Base-by-base conservation (phyloP, 2,113 vertebrate species). In the Chloropsis cyanopogon region DNA sequence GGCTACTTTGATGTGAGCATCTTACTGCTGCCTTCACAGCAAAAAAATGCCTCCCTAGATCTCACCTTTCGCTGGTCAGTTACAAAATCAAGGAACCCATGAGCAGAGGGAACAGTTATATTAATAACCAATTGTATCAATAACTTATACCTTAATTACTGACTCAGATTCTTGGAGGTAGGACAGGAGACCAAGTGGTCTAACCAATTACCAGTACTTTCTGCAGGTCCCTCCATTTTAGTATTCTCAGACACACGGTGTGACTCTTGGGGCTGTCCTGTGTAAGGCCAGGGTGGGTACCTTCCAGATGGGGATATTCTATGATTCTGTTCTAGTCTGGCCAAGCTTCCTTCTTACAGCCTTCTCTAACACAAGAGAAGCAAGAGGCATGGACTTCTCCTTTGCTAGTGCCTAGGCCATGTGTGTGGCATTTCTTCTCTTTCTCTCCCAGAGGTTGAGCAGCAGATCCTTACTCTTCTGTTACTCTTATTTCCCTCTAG, bases 371-470 rank as follows among this genome's bases (percentile, higher is more conserved):
- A 4, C 29, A 50, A 59, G 8, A 3, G 26, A 68, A 68, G 21
- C 17, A 79, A 18, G 14, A 37, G 39, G 3, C 33, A 29, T 10
- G 17, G 44, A 63, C 9, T 78, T 66, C 42, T 76, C 19, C 35
- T 39, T 10, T 2, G 1, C 28, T 53, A 52, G 9, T 39, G 65
- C 14, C 41, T 7, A 21, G 14, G 7, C 37, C 16, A 13, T 0
- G 3, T n/a, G 14, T 0, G 1, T 1, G 1, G 2, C 6, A 2
- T 68, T 83, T 85, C 23, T 82, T 49, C 35, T 71, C 8, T 80
- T 83, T 47, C 23, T 39, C 26, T 88, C 44, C 56, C 25, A 44
- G 9, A 42, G 26, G 16, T 14, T 70, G 56, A 90, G 24, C 19
- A 39, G 19, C 11, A 83, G 35, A 39, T 29, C 25, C 12, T 84